A percentile compares a stretch with the other conserved stretches of the same genome.
These are phyloP conservation scores for Cyphomyrmex costatus DNA, from an alignment of 1,140 invertebrate genomes.

Conservation along the genomic window DNA sequence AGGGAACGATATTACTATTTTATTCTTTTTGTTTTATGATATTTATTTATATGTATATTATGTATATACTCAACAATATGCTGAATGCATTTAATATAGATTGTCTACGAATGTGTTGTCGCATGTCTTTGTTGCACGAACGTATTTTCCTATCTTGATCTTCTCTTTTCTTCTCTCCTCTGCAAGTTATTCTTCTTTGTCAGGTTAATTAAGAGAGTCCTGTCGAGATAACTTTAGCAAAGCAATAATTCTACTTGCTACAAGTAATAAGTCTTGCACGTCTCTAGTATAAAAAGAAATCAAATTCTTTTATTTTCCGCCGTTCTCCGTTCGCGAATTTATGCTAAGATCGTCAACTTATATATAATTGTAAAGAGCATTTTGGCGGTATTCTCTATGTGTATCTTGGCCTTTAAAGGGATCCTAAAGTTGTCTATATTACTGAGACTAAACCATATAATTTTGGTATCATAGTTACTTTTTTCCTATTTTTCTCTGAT, in stretches of 20 bases:
- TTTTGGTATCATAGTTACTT: too few species aligned
- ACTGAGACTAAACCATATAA: too few species aligned
- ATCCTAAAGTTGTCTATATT: too few species aligned
- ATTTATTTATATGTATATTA: too few species aligned
- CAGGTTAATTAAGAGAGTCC: slow-evolving; percentile 54
- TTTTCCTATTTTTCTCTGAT: too few species aligned
- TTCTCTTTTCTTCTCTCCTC: slow-evolving; percentile 39
- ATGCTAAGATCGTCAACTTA: slow-evolving; percentile 10
- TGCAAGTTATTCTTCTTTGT: slow-evolving; percentile 20
- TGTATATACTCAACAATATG: background rate
- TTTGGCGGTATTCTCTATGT: too few species aligned
- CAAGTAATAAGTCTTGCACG: slow-evolving; percentile 29
- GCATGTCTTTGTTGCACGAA: background rate
- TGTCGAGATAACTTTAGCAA: slow-evolving; percentile 35
- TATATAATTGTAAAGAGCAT: too few species aligned
- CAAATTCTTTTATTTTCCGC: slow-evolving; percentile 32
- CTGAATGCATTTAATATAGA: background rate
- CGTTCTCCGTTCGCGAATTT: slow-evolving; percentile 27
- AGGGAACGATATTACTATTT: too few species aligned
- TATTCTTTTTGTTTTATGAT: too few species aligned
- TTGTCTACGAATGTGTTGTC: background rate
- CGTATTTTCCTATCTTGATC: slow-evolving; percentile 5
- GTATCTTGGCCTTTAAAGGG: too few species aligned
- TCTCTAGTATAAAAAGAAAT: slow-evolving; percentile 58
- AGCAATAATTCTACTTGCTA: slow-evolving; percentile 44